Evolutionary conservation across 1,140 invertebrate species (phyloP), one percentile per base, ranked within the genome.

Genomic region (Trichonephila clavata): DNA sequence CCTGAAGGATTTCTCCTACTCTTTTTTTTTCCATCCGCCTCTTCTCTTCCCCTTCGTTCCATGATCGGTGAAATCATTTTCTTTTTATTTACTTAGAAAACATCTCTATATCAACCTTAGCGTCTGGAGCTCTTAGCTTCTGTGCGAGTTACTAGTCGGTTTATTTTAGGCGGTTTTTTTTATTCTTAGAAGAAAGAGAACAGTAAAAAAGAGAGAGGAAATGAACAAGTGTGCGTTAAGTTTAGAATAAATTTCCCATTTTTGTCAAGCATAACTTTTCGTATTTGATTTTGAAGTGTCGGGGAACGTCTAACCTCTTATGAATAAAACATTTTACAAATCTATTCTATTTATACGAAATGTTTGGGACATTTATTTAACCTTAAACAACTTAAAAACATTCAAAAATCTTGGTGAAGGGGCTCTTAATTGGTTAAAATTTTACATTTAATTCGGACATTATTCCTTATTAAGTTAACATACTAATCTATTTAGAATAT

Each of bases 201-300:
- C 63, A 21, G 20, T 24, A 65, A 65, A 65, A 65, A 65, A n/a
- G 21, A 65, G 8, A 18, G 20, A 65, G 50, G 50, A 50, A 50
- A 50, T 50, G 50, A 50, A 50, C 50, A 50, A 50, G 50, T 50
- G 21, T n/a, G 63, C 63, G 63, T 65, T 24, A 21, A n/a, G n/a
- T n/a, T 65, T 65, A n/a, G 63, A 65, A 65, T 65, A 65, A 65
- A 65, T n/a, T 65, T 65, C n/a, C 21, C 63, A 24, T 65, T 65
- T 65, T 65, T 65, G 63, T 65, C n/a, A 21, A 21, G 63, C n/a
- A 65, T 24, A n/a, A 21, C n/a, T 65, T 65, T n/a, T n/a, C 21
- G n/a, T 65, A 65, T 65, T 65, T 65, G 63, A 65, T 24, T n/a
- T n/a, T 65, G n/a, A 65, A 65, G 7, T 65, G n/a, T 65, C 63